Base-by-base conservation (phyloP, 2,888 invertebrate species). In the Dermolepida albohirtum region DNA sequence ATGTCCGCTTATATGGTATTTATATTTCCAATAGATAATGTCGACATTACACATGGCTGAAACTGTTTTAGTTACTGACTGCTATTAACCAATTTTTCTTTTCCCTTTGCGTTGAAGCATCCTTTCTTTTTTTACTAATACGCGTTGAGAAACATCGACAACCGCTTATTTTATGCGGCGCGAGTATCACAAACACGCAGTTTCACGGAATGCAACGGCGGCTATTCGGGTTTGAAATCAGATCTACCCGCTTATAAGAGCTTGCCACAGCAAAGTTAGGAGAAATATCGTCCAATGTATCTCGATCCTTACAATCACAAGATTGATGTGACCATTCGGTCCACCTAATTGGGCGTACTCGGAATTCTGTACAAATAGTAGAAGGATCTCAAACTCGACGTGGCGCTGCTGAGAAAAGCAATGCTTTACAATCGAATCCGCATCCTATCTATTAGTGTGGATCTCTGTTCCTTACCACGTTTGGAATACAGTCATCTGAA, bases 341-440 rank as follows among this genome's bases (percentile, higher is more conserved):
- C 51, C 64, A 51, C 52, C 64, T 64, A 64, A 64, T 64, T 64
- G 64, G 64, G 51, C 64, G 59, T 59, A 47, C 44, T 59, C 29
- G 59, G 59, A 59, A 59, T 59, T 59, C 44, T 44, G 44, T 59
- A 59, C 44, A 27, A 59, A 59, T 59, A 59, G 59, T 16, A 7
- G 22, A 57, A 12, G 27, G 43, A 57, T 57, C 29, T 47, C 59
- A 16, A 17, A 11, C 34, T 8, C 34, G 1, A 34, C 34, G 34
- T 7, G 34, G 34, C 34, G 34, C 34, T 34, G 1, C 34, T 16
- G n/a, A 55, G 55, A 16, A 55, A 55, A 14, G 55, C 34, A 14
- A 39, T 39, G 39, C 52, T 51, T 51, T 34, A 29, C 29, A 34
- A 52, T 29, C 14, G 34, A 14, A 39, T 50, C 10, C 34, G 34